phyloP scores from a whole-genome alignment of 2,888 invertebrate genomes.

The Cheilosia urbana region DNA sequence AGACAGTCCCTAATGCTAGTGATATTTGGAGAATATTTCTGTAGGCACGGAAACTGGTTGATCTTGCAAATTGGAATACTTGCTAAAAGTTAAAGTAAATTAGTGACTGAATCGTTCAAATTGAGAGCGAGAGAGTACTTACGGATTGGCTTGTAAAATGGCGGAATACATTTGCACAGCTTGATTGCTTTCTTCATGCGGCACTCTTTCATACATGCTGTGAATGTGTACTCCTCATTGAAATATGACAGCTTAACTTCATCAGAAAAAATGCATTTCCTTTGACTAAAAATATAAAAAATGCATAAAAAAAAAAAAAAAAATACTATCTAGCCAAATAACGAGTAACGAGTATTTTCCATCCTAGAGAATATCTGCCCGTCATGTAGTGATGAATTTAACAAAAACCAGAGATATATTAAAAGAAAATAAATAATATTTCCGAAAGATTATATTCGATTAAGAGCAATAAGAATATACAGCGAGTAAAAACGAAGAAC shows the following conservation, averaged over 20 bases:
- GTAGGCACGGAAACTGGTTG: slow-evolving; percentile 86
- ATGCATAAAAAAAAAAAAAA: no score
- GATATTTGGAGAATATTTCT: slow-evolving; percentile 85
- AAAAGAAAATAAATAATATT: no score
- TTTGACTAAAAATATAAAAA: slow-evolving; percentile 84
- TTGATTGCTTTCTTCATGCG: slow-evolving; percentile 87
- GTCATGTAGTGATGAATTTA: no score
- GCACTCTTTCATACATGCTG: slow-evolving; percentile 90
- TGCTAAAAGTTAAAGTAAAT: slow-evolving; percentile 78
- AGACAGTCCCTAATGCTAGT: slow-evolving; percentile 86
- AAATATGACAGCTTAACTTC: slow-evolving; percentile 86
- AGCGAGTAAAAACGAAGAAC: no score
- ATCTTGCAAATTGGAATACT: slow-evolving; percentile 86
- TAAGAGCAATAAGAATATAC: no score
- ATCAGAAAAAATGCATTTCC: slow-evolving; percentile 89
- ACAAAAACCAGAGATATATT: no score
- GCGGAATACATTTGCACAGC: slow-evolving; percentile 89
- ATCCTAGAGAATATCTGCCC: no score
- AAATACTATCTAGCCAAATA: no score
- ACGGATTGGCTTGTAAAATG: slow-evolving; percentile 88
- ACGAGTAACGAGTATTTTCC: no score
- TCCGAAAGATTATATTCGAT: no score
- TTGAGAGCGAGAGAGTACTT: slow-evolving; percentile 73
- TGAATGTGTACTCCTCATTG: slow-evolving; percentile 88
- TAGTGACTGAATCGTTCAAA: background rate